A percentile compares a stretch with the other conserved stretches of the same genome.
Evolutionary conservation across 2,797 vertebrate genomes (phyloP).

Genomic region (Anguilla anguilla): DNA sequence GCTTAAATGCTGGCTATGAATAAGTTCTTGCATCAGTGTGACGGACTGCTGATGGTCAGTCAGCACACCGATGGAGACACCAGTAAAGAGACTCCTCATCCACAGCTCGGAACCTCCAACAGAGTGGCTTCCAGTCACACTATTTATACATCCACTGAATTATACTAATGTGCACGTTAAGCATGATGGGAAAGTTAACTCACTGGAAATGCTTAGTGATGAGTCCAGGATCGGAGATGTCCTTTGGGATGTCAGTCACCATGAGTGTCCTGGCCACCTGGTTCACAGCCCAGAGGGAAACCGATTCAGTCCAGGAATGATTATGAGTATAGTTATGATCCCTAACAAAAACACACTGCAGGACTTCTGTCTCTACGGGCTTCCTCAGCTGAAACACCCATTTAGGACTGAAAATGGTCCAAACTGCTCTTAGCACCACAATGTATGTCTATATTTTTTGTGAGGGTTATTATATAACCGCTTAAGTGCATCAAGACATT

Average conservation of each 20-base stretch:
- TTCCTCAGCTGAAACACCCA: neutral
- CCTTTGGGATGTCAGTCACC: slow-evolving; percentile 88
- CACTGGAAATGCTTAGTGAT: slow-evolving; percentile 97
- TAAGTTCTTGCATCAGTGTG: neutral
- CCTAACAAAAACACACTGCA: slow-evolving; percentile 1
- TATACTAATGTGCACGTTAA: neutral
- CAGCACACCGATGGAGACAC: neutral
- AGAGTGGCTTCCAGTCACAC: neutral
- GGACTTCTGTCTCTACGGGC: neutral
- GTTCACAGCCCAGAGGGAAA: slow-evolving; percentile 31
- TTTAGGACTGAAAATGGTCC: neutral
- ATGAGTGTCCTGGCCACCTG: slow-evolving; percentile 91
- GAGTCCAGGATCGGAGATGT: slow-evolving; percentile 89
- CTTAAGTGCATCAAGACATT: neutral
- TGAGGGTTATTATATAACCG: neutral
- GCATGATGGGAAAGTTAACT: slow-evolving; percentile 56
- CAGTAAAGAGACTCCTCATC: neutral
- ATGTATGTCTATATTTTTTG: neutral
- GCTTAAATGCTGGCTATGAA: neutral
- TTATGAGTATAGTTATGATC: neutral
- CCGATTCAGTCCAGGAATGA: neutral
- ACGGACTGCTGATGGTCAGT: neutral
- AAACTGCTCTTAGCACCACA: neutral
- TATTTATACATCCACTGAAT: neutral
- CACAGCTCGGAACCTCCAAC: neutral